A percentile compares a stretch with the other conserved stretches of the same genome.
phyloP scores from a whole-genome alignment of 2,797 vertebrate genomes.

The Psittacula derbiana region DNA sequence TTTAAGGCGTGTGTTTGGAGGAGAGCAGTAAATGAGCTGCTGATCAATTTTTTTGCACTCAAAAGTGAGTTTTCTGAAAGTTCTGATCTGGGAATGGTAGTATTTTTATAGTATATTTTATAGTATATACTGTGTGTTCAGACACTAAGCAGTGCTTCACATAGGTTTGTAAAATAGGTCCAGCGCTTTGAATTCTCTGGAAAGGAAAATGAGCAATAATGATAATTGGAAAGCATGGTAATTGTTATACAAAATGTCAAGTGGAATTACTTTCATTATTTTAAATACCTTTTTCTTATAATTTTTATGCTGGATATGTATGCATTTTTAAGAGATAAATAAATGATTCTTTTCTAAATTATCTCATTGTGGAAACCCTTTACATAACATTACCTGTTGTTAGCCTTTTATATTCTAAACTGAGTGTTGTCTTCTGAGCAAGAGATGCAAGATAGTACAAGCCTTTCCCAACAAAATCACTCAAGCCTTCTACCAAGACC shows the following conservation, averaged over 20 bases:
- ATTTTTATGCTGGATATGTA: neutral
- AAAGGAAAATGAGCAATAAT: conserved; percentile 33
- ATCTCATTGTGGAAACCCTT: neutral
- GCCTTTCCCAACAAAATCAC: neutral
- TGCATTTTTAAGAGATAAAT: neutral
- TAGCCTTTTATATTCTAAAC: neutral
- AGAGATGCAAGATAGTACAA: neutral
- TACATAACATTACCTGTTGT: neutral
- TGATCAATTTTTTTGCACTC: neutral
- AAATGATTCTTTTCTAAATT: neutral
- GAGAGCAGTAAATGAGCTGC: neutral
- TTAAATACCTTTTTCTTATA: conserved; percentile 17
- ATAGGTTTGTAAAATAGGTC: neutral
- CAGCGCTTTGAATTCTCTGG: neutral
- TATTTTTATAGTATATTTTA: neutral
- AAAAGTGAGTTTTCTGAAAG: neutral
- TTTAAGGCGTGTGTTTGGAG: neutral
- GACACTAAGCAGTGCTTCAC: no score
- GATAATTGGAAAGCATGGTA: conserved; percentile 8
- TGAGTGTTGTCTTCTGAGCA: neutral
- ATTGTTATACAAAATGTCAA: conserved; percentile 52
- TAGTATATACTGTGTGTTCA: neutral
- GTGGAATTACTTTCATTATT: conserved; percentile 20
- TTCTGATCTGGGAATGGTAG: neutral
- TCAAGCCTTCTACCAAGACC: neutral